These are phyloP conservation scores for Trididemnum clinides DNA, from an alignment of 23 tunicate species.

Conservation along the genomic window DNA sequence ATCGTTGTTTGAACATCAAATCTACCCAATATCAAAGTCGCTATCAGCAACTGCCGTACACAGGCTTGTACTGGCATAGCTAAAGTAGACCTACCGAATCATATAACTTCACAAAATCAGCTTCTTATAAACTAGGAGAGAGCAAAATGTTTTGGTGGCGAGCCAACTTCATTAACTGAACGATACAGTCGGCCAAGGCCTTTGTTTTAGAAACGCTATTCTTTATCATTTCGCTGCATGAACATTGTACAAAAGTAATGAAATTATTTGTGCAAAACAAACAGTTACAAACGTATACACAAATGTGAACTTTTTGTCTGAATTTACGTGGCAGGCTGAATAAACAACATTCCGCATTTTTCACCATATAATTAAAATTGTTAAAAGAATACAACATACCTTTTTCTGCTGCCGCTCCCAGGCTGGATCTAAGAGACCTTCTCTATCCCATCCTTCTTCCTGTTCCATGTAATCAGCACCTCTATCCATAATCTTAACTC, in stretches of 20 bases:
- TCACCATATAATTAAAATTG: not conserved
- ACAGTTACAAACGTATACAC: not conserved
- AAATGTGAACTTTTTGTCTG: not conserved
- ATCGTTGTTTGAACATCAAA: no score
- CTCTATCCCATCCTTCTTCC: constrained; percentile 97
- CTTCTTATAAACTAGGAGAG: no score
- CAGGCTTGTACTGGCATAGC: no score
- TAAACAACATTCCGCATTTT: not conserved
- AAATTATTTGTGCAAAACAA: not conserved
- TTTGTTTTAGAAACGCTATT: no score
- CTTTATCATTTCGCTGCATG: no score
- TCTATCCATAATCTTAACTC: not conserved
- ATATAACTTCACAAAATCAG: no score
- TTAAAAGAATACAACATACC: constrained; percentile 43
- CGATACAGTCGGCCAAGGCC: no score
- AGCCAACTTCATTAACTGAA: no score
- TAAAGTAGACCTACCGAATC: no score
- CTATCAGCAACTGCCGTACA: no score
- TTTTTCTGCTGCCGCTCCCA: constrained; percentile 98
- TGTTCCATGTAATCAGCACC: constrained; percentile 80
- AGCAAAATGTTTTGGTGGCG: no score
- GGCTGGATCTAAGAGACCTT: constrained; percentile 97
- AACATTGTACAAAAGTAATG: not conserved
- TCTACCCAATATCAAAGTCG: no score
- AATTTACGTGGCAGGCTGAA: not conserved